A percentile compares a stretch with the other conserved stretches of the same genome.
phyloP scores from a whole-genome alignment of 2,888 invertebrate species.

The Metalampra italica region DNA sequence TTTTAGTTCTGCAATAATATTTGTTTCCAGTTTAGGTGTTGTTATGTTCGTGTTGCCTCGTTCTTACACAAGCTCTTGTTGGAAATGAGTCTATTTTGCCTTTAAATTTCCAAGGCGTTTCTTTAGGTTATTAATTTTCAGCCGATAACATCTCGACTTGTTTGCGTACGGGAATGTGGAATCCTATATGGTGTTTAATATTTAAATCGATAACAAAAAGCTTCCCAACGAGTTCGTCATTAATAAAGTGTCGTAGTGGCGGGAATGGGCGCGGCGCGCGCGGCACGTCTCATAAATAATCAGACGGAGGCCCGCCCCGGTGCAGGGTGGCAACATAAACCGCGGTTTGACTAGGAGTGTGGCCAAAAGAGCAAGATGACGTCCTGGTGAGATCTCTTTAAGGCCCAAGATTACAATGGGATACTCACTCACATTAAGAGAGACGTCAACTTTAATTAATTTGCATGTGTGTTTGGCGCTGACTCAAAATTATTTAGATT shows the following conservation, averaged over 20 bases:
- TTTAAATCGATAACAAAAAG: slow-evolving; percentile 42
- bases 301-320: not conserved
- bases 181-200: slow-evolving; percentile 14
- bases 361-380: too few species aligned
- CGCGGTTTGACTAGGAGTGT: slow-evolving; percentile 26
- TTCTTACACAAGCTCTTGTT: too few species aligned
- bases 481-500: too few species aligned
- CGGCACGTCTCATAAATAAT: slow-evolving; percentile 60
- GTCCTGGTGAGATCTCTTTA: too few species aligned
- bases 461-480: too few species aligned
- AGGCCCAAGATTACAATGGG: too few species aligned
- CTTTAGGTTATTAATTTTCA: slow-evolving; percentile 7
- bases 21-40: not conserved
- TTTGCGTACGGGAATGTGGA: slow-evolving; percentile 24
- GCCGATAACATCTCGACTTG: slow-evolving; percentile 9
- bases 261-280: slow-evolving; percentile 55
- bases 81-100: not conserved
- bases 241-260: slow-evolving; percentile 60
- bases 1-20: not conserved
- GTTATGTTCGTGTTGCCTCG: too few species aligned
- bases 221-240: slow-evolving; percentile 50
- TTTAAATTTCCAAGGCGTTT: slow-evolving; percentile 7
- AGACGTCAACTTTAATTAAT: too few species aligned
- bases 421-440: too few species aligned
- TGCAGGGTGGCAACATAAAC: slow-evolving; percentile 24